Conservation (phyloP, 2,888 invertebrate genomes). For the Caenorhabditis sp. region DNA sequence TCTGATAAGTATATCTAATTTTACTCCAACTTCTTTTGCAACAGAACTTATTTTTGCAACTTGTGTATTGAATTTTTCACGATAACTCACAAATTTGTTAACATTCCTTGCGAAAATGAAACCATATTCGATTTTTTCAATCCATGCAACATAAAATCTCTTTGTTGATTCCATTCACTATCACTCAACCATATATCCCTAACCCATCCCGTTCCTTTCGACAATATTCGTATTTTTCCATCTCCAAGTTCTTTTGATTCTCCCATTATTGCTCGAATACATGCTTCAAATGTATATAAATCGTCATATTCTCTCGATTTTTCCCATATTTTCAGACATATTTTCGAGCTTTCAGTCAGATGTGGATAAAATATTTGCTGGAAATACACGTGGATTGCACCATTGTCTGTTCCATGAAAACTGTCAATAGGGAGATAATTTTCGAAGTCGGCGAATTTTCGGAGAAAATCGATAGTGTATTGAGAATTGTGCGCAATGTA, state of each 20-base stretch:
- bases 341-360: conserved; percentile 10
- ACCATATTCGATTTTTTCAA: conserved; percentile 33
- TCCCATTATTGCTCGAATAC: conserved; percentile 55
- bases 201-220: conserved; percentile 54
- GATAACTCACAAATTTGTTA: conserved; percentile 18
- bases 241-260: conserved; percentile 23
- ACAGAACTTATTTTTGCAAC: not conserved
- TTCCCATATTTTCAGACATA: conserved; percentile 41
- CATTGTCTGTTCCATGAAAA: conserved; percentile 48
- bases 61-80: not conserved
- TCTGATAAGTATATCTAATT: too few relatives aligned
- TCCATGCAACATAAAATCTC: conserved; percentile 66
- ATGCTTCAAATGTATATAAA: conserved; percentile 53
- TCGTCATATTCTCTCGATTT: conserved; percentile 28
- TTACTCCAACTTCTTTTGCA: too few relatives aligned
- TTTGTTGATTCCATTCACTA: conserved; percentile 47
- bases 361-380: conserved; percentile 30
- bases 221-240: not conserved
- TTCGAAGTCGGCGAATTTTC: conserved; percentile 42
- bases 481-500: conserved; percentile 42
- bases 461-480: conserved; percentile 32
- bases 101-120: conserved; percentile 8
- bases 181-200: conserved; percentile 63
- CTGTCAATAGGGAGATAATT: conserved; percentile 24
- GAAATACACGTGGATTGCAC: conserved; percentile 40